A percentile compares a stretch with the other conserved stretches of the same genome.
These are phyloP conservation scores for Dipodomys stephensi DNA, from an alignment of 2,113 vertebrate species.

Conservation along the genomic window DNA sequence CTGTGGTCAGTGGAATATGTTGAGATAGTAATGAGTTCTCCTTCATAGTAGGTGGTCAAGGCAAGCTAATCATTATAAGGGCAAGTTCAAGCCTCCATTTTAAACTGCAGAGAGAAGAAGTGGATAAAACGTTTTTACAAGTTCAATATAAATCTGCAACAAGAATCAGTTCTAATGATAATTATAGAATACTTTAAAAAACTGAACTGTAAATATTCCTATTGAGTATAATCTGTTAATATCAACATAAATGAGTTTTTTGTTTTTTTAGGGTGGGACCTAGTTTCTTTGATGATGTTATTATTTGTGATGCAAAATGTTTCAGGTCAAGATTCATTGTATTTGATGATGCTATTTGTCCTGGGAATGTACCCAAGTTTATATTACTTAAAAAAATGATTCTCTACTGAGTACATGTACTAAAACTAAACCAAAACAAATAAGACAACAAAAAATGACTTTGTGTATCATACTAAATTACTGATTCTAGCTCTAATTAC, in stretches of 20 bases:
- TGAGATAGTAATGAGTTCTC: not conserved
- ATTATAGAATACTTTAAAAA: not conserved
- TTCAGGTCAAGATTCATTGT: not conserved
- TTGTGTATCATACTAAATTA: not conserved
- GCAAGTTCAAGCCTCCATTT: slow-evolving; percentile 21
- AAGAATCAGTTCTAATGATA: not conserved
- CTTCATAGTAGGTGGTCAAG: not conserved
- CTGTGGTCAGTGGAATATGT: not conserved
- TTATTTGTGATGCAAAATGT: not conserved
- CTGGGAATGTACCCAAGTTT: slow-evolving; percentile 24
- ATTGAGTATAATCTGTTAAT: not conserved
- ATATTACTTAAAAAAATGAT: slow-evolving; percentile 13
- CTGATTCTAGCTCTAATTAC: not conserved
- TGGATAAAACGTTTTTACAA: not conserved
- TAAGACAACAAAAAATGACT: not conserved
- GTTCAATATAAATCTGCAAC: not conserved
- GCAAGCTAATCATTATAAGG: not conserved
- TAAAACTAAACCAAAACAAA: no score
- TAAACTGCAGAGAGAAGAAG: not conserved
- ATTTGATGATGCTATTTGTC: not conserved
- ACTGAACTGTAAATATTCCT: not conserved
- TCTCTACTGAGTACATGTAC: not conserved
- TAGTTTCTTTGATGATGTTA: not conserved
- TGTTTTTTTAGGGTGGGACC: not conserved
- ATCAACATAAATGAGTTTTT: not conserved